These are phyloP conservation scores for Pachypsylla venusta DNA, from an alignment of 1,140 invertebrate genomes.

Conservation along the genomic window DNA sequence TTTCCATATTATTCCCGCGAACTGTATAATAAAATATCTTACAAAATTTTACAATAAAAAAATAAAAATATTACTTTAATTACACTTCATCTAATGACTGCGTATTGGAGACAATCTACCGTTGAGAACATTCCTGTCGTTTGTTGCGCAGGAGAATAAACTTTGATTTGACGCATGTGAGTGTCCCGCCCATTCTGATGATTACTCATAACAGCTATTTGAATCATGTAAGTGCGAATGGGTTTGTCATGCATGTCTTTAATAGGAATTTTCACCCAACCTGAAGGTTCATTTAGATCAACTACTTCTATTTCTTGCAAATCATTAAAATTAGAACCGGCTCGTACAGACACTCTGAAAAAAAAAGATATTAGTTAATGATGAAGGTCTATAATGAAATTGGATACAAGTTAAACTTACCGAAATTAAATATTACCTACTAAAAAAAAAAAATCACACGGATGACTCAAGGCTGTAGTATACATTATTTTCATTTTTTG, in stretches of 20 bases:
- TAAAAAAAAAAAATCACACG: no score
- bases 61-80: no score
- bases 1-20: no score
- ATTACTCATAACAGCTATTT: slow-evolving; percentile 93
- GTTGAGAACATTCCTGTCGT: neutral
- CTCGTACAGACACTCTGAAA: slow-evolving; percentile 75
- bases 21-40: no score
- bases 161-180: slow-evolving; percentile 92
- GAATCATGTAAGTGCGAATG: slow-evolving; percentile 89
- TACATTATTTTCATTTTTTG: no score
- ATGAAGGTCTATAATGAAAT: no score
- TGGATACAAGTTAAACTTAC: no score
- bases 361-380: no score
- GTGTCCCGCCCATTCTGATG: slow-evolving; percentile 98
- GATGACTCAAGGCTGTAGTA: no score
- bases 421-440: neutral
- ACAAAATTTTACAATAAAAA: no score
- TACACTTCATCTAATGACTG: slow-evolving; percentile 1
- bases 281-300: slow-evolving; percentile 83
- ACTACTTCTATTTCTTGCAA: slow-evolving; percentile 93
- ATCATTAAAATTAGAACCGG: slow-evolving; percentile 94
- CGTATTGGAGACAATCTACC: neutral
- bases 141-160: slow-evolving; percentile 80
- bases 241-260: slow-evolving; percentile 77
- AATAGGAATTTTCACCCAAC: slow-evolving; percentile 87